Base-by-base conservation (phyloP, 1,140 invertebrate genomes). In the Carcinoscorpius rotundicauda region DNA sequence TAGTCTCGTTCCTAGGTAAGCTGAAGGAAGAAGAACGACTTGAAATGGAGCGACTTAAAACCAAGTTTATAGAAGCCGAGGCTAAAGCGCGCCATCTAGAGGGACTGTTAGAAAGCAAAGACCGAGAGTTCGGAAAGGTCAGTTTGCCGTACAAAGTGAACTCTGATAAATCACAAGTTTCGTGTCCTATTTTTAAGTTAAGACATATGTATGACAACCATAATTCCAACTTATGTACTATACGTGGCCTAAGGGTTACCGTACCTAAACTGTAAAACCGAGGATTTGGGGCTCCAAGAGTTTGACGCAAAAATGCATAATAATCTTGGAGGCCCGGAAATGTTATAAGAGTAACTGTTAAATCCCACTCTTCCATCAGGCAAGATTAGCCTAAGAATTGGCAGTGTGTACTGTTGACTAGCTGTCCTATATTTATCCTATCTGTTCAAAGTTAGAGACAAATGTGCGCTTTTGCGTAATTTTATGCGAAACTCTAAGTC, bases 21-120 rank as follows among this genome's bases (percentile, higher is more conserved):
- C 75, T 79, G 71, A 72, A 79, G 69, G 79, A 81, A 60, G 80
- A 79, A 58, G 78, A 80, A 61, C 73, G 78, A 63, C 68, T 75
- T 61, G 79, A 80, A 69, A 72, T 79, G 58, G 81, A 82, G 69
- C 68, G 73, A 48, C 70, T 79, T 57, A 72, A 73, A 68, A 73
- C 78, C 52, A 73, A 77, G 72, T 73, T 79, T 57, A 73, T 79
- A 62, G 80, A 82, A 68, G 77, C 76, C 61, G 79, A 82, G 69
- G 71, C 75, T 64, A 75, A 77, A 69, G 72, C 78, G 49, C 75
- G 76, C 67, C 79, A 81, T 68, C 72, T 81, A 66, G 80, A 82
- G 71, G 73, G 71, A 56, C 71, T 79, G 51, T 57, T 82, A 11
- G 77, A 78, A 68, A 75, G 75, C 66, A 80, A 78, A 70, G 79